Conservation (phyloP, 2,888 invertebrate species). For the Pseudococcus longispinus region DNA sequence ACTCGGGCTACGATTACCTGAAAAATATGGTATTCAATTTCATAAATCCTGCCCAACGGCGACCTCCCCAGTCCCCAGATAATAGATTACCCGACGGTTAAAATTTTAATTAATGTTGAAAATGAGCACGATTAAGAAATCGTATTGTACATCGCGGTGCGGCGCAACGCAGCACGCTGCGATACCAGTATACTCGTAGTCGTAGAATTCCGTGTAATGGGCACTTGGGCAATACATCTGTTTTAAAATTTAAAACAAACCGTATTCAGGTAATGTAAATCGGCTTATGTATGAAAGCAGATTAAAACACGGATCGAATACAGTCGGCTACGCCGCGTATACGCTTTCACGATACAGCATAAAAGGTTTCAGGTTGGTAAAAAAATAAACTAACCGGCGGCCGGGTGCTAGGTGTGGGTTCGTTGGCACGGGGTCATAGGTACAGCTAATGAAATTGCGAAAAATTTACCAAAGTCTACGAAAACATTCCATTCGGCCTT, state of each 20-base stretch:
- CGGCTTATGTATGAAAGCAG: constrained; percentile 20
- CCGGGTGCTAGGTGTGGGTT: background rate
- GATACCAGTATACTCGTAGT: background rate
- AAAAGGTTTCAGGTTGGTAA: background rate
- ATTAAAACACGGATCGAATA: constrained; percentile 21
- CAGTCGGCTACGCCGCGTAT: background rate
- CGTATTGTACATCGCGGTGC: background rate
- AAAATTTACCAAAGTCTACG: background rate
- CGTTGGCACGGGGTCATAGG: background rate
- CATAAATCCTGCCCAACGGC: background rate
- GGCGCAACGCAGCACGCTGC: background rate
- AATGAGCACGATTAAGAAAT: constrained; percentile 18
- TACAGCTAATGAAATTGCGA: background rate
- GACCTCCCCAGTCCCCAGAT: background rate
- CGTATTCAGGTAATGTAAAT: constrained; percentile 12
- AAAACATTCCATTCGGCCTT: constrained; percentile 1
- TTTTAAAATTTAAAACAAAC: constrained; percentile 26
- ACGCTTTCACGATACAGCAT: constrained; percentile 6
- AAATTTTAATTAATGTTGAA: constrained; percentile 17
- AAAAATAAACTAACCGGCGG: background rate
- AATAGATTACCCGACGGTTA: background rate
- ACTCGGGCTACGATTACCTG: background rate
- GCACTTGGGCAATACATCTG: constrained; percentile 20
- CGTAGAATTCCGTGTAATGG: background rate
- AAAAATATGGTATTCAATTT: background rate